These are phyloP conservation scores for Perdix hodgsoniae DNA, from an alignment of 2,797 vertebrate genomes.

Conservation along the genomic window DNA sequence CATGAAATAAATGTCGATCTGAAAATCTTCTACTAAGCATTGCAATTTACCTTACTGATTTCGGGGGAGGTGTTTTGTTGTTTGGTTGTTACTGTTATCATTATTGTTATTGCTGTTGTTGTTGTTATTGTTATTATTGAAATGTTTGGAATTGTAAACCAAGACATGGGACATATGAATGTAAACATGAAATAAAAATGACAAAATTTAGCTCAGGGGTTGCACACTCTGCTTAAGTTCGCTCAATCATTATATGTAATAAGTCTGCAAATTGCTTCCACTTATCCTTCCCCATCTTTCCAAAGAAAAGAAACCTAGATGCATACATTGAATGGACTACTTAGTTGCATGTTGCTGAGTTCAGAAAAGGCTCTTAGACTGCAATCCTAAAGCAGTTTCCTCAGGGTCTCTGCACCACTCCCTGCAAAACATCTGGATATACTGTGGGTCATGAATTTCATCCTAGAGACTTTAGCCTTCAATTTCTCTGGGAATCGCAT, in stretches of 20 bases:
- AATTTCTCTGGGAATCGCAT: not conserved
- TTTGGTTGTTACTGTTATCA: not conserved
- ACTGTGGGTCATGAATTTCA: not conserved
- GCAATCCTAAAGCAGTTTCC: not conserved
- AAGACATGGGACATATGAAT: not conserved
- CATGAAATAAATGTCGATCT: not conserved
- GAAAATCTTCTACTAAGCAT: not conserved
- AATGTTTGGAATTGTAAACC: not conserved
- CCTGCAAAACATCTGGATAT: fast-evolving
- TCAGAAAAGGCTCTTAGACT: not conserved
- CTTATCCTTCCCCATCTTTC: not conserved
- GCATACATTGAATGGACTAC: not conserved
- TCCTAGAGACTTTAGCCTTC: not conserved
- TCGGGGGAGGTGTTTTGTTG: fast-evolving
- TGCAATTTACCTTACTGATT: not conserved
- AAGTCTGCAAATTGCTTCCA: not conserved
- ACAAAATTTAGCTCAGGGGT: not conserved
- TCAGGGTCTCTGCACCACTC: not conserved
- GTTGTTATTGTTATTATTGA: fast-evolving
- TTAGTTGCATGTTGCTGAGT: not conserved
- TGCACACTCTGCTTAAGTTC: not conserved
- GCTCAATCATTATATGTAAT: not conserved
- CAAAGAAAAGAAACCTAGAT: not conserved
- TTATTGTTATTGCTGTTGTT: not conserved
- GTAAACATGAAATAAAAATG: not conserved